Evolutionary conservation across 2,113 vertebrate species (phyloP).

Genomic region (Ploceus nigricollis): DNA sequence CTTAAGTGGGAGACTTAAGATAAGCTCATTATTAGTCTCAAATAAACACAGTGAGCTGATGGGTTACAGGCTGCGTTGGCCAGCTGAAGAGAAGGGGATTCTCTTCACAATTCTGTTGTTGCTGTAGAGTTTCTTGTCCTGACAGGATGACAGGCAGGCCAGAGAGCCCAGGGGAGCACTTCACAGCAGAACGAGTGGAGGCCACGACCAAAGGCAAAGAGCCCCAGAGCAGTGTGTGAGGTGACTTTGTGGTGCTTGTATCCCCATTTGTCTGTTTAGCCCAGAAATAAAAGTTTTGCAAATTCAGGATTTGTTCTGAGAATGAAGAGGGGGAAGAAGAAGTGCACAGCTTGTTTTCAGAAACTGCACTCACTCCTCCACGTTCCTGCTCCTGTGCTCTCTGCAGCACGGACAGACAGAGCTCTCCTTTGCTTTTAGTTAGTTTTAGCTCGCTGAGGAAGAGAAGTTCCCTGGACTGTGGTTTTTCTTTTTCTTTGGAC

Average conservation of each 20-base stretch:
- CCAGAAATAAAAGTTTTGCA: not conserved
- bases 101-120: not conserved
- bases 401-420: not conserved
- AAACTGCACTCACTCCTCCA: not conserved
- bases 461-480: not conserved
- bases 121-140: not conserved
- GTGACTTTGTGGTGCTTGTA: too few species aligned
- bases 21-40: not conserved
- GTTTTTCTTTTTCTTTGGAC: not conserved
- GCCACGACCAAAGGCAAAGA: not conserved
- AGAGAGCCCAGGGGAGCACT: not conserved
- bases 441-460: not conserved
- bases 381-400: not conserved
- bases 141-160: accelerated
- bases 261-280: not conserved
- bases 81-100: not conserved
- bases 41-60: not conserved
- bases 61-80: not conserved
- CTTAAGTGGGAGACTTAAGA: not conserved
- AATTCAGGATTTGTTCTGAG: not conserved
- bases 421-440: not conserved
- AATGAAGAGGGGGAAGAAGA: accelerated
- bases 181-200: accelerated
- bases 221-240: not conserved
- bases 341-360: not conserved